These are phyloP conservation scores for Druon quercuslanigerum DNA, from an alignment of 1,140 invertebrate species.

Conservation along the genomic window DNA sequence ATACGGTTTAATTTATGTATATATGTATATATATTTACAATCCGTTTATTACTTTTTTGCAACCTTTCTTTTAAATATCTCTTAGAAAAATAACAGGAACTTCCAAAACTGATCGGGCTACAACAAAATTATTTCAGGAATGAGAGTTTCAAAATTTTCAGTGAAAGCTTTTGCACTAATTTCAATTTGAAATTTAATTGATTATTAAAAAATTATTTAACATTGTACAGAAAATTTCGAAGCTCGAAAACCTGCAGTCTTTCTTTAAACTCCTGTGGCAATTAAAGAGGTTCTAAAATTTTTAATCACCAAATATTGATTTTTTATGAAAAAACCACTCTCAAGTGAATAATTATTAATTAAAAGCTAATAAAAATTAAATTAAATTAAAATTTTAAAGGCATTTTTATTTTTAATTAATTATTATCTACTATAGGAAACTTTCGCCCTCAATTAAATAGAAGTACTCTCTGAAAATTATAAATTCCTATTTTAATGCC, in stretches of 20 bases:
- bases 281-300: background rate
- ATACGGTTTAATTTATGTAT: background rate
- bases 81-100: constrained; percentile 14
- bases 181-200: background rate
- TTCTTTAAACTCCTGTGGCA: background rate
- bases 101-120: constrained; percentile 4
- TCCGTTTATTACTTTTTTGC: background rate
- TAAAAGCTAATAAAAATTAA: too few species aligned
- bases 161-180: too few species aligned
- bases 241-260: constrained; percentile 4
- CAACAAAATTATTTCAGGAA: background rate
- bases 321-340: too few species aligned
- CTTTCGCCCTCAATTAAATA: background rate
- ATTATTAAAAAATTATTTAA: background rate
- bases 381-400: background rate
- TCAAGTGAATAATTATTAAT: too few species aligned
- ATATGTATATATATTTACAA: background rate
- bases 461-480: background rate
- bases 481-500: background rate
- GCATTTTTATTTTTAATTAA: background rate
- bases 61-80: background rate
- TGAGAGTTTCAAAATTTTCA: background rate
- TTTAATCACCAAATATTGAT: too few species aligned
- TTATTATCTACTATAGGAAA: too few species aligned
- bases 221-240: background rate